A percentile compares a stretch with the other conserved stretches of the same genome.
Evolutionary conservation across 2,113 vertebrate species (phyloP).

Genomic region (Daubentonia madagascariensis): DNA sequence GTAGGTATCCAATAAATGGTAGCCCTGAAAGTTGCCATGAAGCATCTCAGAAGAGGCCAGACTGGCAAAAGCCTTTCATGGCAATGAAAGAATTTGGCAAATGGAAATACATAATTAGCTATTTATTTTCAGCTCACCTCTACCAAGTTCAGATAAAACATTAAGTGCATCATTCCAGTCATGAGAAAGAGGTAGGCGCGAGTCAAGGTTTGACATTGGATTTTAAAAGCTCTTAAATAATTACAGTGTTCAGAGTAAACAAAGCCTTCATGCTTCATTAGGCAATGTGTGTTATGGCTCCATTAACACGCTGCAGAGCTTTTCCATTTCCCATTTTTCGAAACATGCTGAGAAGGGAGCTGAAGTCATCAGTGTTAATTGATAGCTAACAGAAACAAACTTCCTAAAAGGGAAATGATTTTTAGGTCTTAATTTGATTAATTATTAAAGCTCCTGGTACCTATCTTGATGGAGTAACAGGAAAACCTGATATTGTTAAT

Average conservation of each 20-base stretch:
- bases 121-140: conserved; percentile 64
- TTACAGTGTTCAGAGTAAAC: conserved; percentile 82
- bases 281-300: conserved; percentile 79
- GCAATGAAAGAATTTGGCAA: conserved; percentile 56
- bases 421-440: conserved; percentile 86
- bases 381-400: conserved; percentile 82
- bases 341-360: conserved; percentile 76
- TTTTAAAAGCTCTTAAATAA: conserved; percentile 86
- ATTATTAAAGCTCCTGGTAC: conserved; percentile 80
- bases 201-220: conserved; percentile 61
- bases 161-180: conserved; percentile 48
- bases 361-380: conserved; percentile 84
- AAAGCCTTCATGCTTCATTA: conserved; percentile 84
- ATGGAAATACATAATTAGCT: conserved; percentile 50
- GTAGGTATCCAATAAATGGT: not conserved
- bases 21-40: not conserved
- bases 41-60: not conserved
- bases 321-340: conserved; percentile 76
- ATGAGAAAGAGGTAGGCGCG: conserved; percentile 32
- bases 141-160: conserved; percentile 28
- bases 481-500: conserved; percentile 80
- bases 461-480: conserved; percentile 78
- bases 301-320: conserved; percentile 80
- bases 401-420: conserved; percentile 84
- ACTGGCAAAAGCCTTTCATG: not conserved